A percentile compares a stretch with the other conserved stretches of the same genome.
Evolutionary conservation across 2,113 vertebrate species (phyloP).

Genomic region (Aythya baeri): DNA sequence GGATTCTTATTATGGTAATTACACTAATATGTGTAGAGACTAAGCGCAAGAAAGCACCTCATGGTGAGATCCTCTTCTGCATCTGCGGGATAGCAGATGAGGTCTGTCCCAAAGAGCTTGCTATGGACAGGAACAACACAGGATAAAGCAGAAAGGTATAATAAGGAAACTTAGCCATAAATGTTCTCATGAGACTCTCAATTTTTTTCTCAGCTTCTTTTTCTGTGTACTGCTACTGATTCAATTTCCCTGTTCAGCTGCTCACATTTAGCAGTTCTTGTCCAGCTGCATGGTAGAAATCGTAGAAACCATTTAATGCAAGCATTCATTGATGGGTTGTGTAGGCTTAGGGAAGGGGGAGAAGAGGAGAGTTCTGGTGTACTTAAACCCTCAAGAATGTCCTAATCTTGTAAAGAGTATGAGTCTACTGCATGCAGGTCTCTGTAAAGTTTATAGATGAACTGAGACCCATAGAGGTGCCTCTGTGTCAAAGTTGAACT

Average conservation of each 20-base stretch:
- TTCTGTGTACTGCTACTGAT: not conserved
- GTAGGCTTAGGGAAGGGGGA: not conserved
- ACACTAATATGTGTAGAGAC: not conserved
- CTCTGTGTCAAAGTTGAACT: not conserved
- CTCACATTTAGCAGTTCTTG: not conserved
- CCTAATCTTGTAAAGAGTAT: slow-evolving; percentile 17
- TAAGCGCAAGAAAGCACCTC: not conserved
- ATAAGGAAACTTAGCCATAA: not conserved
- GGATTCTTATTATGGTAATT: not conserved
- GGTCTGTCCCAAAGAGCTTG: not conserved
- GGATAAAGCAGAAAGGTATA: not conserved
- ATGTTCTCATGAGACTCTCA: not conserved
- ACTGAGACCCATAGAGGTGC: not conserved
- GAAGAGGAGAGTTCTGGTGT: not conserved
- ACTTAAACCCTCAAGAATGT: not conserved
- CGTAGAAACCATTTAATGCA: not conserved
- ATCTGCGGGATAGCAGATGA: not conserved
- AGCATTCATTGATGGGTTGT: not conserved
- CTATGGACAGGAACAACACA: not conserved
- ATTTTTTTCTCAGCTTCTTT: not conserved
- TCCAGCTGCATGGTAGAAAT: not conserved
- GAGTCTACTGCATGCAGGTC: not conserved
- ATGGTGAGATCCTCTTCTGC: not conserved
- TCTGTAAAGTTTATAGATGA: slow-evolving; percentile 12
- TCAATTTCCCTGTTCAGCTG: not conserved